Percentiles rank a stretch among this genome's conserved stretches.
Evolutionary conservation across 2,888 invertebrate genomes (phyloP).

Genomic region (Scaptomyza reducta): DNA sequence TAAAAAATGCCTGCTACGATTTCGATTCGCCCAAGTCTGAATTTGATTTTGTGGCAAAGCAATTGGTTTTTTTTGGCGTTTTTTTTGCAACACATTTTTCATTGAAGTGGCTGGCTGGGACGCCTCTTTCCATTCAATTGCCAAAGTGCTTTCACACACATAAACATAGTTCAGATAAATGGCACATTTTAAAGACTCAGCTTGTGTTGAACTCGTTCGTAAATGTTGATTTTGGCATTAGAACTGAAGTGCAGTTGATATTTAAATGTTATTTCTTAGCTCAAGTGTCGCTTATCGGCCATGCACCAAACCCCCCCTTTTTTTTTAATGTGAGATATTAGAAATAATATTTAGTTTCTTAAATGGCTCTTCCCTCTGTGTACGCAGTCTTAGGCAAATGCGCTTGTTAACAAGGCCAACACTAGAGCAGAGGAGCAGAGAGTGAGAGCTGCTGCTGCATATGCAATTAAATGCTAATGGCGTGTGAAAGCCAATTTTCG

Average conservation of each 20-base stretch:
- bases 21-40: slow-evolving; percentile 35
- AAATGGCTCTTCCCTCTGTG: slow-evolving; percentile 45
- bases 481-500: slow-evolving; percentile 78
- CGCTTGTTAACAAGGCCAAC: slow-evolving; percentile 69
- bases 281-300: slow-evolving; percentile 60
- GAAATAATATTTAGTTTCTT: slow-evolving; percentile 70
- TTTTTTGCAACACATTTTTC: slow-evolving; percentile 56
- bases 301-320: slow-evolving; percentile 28
- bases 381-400: slow-evolving; percentile 65
- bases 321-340: slow-evolving; percentile 48
- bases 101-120: slow-evolving; percentile 54
- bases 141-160: slow-evolving; percentile 45
- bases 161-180: slow-evolving; percentile 39
- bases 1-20: slow-evolving; percentile 41
- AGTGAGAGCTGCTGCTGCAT: slow-evolving; percentile 4
- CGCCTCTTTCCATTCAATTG: slow-evolving; percentile 57
- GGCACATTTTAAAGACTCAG: slow-evolving; percentile 18
- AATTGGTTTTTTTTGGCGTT: slow-evolving; percentile 48
- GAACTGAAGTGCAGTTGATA: slow-evolving; percentile 3
- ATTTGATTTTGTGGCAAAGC: slow-evolving; percentile 50
- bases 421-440: slow-evolving; percentile 9
- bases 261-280: slow-evolving; percentile 49
- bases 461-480: slow-evolving; percentile 80
- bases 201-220: slow-evolving; percentile 29
- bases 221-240: slow-evolving; percentile 17